Conservation (phyloP, 2,888 invertebrate species). For the Spisula subtruncata region DNA sequence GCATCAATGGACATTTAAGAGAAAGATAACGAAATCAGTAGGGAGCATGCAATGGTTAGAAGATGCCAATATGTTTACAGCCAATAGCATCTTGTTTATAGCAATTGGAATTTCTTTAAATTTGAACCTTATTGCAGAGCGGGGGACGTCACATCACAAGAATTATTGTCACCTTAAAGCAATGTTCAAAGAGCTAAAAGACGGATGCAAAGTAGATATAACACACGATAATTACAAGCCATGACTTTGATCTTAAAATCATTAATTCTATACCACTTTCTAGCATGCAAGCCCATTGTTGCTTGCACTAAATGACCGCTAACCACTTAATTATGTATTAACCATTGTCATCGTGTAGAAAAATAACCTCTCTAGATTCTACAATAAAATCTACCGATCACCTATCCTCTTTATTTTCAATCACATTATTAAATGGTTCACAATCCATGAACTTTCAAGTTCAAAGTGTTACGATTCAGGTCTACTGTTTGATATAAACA, state of each 20-base stretch:
- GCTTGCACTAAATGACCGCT: constrained; percentile 29
- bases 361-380: background rate
- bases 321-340: constrained; percentile 41
- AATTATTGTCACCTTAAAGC: constrained; percentile 30
- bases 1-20: background rate
- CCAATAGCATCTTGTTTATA: too few species aligned
- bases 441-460: background rate
- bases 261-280: background rate
- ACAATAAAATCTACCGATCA: background rate
- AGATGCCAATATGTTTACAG: background rate
- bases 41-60: background rate
- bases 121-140: background rate
- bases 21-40: background rate
- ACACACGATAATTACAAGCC: constrained; percentile 7
- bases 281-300: constrained; percentile 24
- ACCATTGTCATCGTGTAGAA: constrained; percentile 8
- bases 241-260: constrained; percentile 29
- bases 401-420: background rate
- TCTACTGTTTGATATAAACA: background rate
- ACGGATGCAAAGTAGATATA: background rate
- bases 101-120: too few species aligned
- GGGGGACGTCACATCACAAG: background rate
- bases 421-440: constrained; percentile 6
- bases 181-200: constrained; percentile 6
- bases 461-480: background rate